Base-by-base conservation (phyloP, 1,140 invertebrate species). In the Heliconius eleuchia region DNA sequence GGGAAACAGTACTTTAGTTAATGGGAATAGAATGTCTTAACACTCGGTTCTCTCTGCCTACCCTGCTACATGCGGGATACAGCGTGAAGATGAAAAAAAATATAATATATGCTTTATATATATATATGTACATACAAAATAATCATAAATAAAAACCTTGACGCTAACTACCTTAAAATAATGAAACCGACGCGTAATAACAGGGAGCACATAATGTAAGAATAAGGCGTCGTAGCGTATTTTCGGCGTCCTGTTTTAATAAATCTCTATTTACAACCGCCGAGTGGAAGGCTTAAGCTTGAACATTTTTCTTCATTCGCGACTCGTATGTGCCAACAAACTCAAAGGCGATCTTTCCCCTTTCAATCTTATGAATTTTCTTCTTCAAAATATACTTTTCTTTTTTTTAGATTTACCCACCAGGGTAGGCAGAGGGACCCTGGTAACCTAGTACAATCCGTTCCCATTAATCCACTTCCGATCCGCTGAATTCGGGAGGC, bases 301-400 rank as follows among this genome's bases (percentile, higher is more conserved):
- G 88, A 86, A 91, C 90, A 92, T 92, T 92, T 92, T 92, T 93
- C 92, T 91, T 91, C 91, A 93, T 93, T 92, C 90, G 83, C 46
- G 76, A 77, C 70, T 27, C 85, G 87, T 88, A 82, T 89, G 89
- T 87, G 89, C 88, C 90, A 90, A 91, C 89, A 89, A 89, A 92
- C 83, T 55, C 23, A 70, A 76, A 76, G 19, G 66, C 74, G 74
- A 76, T 34, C 34, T 76, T 76, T 60, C 39, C 50, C 16, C 57
- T 70, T 60, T 50, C 74, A 76, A 71, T 76, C 39, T 76, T 46
- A 34, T 42, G 60, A 60, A 76, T 50, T 76, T 76, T 66, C n/a
- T 16, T 27, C 60, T 66, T 66, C 23, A 66, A 57, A 57, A 57
- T 57, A 57, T 13, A 1, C 13, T 46, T 46, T 42, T 11, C 7